A percentile compares a stretch with the other conserved stretches of the same genome.
These are phyloP conservation scores for Geodia barretti DNA, from an alignment of 37 sponge, comb jelly and placozoan species.

Conservation along the genomic window DNA sequence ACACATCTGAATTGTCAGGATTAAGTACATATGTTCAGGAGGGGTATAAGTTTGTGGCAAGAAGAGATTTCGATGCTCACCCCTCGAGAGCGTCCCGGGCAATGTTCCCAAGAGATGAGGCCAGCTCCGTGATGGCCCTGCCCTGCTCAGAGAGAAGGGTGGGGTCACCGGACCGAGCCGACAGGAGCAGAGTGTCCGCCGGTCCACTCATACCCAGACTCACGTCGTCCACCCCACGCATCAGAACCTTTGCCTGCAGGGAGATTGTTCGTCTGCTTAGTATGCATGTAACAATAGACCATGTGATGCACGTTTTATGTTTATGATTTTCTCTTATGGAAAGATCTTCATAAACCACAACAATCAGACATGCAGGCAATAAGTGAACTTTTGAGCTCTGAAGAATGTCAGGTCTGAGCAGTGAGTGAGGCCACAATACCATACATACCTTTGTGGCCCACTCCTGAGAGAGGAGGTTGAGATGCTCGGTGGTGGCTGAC, in stretches of 20 bases:
- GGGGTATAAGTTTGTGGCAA: too few species aligned
- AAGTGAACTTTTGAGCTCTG: too few species aligned
- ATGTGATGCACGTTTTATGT: neutral
- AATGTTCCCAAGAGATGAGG: constrained; percentile 39
- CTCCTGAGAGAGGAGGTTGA: constrained; percentile 67
- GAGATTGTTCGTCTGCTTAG: too few species aligned
- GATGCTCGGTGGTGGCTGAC: constrained; percentile 22
- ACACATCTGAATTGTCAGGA: too few species aligned
- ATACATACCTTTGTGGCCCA: constrained; percentile 95
- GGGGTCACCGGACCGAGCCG: constrained; percentile 60
- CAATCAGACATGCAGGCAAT: too few species aligned
- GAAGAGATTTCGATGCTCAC: too few species aligned
- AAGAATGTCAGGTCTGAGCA: too few species aligned
- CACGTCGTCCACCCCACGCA: constrained; percentile 67
- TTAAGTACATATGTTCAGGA: too few species aligned
- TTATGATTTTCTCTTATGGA: too few species aligned
- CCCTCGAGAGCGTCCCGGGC: constrained; percentile 54
- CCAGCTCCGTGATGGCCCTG: constrained; percentile 27
- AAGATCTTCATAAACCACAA: too few species aligned
- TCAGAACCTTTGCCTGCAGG: constrained; percentile 55
- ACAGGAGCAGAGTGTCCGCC: constrained; percentile 56
- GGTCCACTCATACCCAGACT: constrained; percentile 55
- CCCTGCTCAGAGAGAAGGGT: constrained; percentile 50
- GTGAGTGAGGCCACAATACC: too few species aligned
- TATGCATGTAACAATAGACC: neutral